Evolutionary conservation across 2,888 invertebrate species (phyloP).

Genomic region (Ariolimax columbianus): DNA sequence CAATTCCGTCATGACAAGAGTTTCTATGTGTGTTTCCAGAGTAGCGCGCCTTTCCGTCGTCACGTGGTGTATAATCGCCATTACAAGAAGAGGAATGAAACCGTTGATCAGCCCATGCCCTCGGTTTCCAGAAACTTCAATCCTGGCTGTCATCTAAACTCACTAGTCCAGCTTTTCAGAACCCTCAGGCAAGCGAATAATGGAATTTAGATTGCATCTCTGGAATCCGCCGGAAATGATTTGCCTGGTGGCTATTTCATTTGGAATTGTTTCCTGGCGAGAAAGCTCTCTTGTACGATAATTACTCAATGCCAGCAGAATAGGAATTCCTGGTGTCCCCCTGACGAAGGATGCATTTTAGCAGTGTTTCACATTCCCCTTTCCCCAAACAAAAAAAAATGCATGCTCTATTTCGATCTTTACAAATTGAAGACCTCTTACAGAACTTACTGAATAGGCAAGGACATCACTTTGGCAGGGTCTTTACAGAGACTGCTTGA

Average conservation of each 20-base stretch:
- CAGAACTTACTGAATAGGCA: not conserved
- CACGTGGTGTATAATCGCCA: not conserved
- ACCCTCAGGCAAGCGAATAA: slow-evolving; percentile 32
- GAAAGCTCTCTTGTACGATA: slow-evolving; percentile 25
- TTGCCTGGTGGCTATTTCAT: slow-evolving; percentile 41
- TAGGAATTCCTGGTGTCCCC: slow-evolving; percentile 17
- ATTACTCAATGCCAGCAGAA: slow-evolving; percentile 30
- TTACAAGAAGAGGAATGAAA: not conserved
- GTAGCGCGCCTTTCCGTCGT: not conserved
- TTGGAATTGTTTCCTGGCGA: slow-evolving; percentile 38
- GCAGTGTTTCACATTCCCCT: not conserved
- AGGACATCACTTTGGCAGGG: slow-evolving; percentile 1
- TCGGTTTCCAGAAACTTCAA: not conserved
- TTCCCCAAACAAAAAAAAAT: not conserved
- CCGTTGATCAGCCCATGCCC: slow-evolving; percentile 4
- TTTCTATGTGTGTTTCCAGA: not conserved
- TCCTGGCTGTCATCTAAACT: slow-evolving; percentile 29
- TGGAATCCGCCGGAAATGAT: slow-evolving; percentile 36
- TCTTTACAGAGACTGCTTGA: not conserved
- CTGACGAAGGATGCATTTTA: slow-evolving; percentile 28
- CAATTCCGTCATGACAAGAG: not conserved
- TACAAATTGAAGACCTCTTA: not conserved
- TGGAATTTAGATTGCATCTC: slow-evolving; percentile 42
- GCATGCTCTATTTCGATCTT: not conserved
- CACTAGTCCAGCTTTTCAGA: slow-evolving; percentile 10